These are phyloP conservation scores for Chromoteleia sp. DNA, from an alignment of 2,888 invertebrate genomes.

Conservation along the genomic window DNA sequence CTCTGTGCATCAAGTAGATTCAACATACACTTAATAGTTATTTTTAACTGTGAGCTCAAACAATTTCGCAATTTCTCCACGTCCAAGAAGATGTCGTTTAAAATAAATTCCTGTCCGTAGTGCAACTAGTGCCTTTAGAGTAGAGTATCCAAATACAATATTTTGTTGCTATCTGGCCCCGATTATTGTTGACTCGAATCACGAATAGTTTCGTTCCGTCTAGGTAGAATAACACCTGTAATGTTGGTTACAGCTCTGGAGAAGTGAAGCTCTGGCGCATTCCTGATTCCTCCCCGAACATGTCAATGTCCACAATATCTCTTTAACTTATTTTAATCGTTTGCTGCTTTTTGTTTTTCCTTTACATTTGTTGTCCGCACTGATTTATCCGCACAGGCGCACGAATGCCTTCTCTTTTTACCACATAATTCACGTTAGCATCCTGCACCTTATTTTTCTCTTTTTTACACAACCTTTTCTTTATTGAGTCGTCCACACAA, in stretches of 20 bases:
- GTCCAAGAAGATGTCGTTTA: slow-evolving; percentile 6
- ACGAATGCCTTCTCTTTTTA: slow-evolving; percentile 31
- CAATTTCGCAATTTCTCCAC: neutral
- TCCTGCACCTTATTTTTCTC: neutral
- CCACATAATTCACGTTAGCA: neutral
- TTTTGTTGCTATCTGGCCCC: slow-evolving; percentile 27
- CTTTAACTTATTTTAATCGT: slow-evolving; percentile 80
- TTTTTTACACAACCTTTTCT: neutral
- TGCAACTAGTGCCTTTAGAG: slow-evolving; percentile 32
- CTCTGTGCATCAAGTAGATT: no score
- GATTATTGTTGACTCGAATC: slow-evolving; percentile 8
- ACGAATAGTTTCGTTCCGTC: slow-evolving; percentile 42
- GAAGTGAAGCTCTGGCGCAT: slow-evolving; percentile 89
- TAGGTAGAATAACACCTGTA: slow-evolving; percentile 78
- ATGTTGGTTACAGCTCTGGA: slow-evolving; percentile 88
- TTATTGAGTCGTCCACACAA: no score
- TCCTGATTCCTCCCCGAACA: slow-evolving; percentile 84
- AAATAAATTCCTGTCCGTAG: neutral
- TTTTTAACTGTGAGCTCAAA: no score
- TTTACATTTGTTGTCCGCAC: slow-evolving; percentile 64
- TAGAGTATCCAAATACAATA: slow-evolving; percentile 24
- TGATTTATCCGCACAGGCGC: slow-evolving; percentile 50
- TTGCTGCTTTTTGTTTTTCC: slow-evolving; percentile 66
- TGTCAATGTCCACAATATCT: slow-evolving; percentile 85
- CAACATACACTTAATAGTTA: no score